phyloP scores from a whole-genome alignment of 2,888 invertebrate genomes.

The Troglohyphantes excavatus region DNA sequence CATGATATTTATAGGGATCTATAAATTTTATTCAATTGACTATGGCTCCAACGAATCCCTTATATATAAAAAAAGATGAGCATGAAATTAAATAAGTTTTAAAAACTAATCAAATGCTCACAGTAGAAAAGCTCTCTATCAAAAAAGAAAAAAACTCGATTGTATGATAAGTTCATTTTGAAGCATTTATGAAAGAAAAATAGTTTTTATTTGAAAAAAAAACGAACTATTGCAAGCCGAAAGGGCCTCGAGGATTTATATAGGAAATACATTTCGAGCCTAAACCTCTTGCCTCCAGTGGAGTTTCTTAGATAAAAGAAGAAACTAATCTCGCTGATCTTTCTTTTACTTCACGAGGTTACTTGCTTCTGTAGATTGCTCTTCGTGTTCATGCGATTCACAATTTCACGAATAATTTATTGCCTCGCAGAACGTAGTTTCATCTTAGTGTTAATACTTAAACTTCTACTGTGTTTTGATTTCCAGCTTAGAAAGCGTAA shows the following conservation, averaged over 20 bases:
- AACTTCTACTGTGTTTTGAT: background rate
- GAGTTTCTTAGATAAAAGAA: background rate
- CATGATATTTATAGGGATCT: no score
- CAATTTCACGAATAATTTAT: background rate
- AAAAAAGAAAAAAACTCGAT: background rate
- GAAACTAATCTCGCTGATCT: background rate
- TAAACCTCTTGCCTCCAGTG: background rate
- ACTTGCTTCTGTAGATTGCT: background rate
- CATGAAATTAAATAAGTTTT: background rate
- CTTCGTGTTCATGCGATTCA: background rate
- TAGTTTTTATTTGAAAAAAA: background rate
- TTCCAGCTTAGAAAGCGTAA: no score
- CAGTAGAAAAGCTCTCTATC: background rate
- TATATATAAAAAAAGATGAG: no score
- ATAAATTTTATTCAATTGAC: no score
- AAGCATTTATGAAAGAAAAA: background rate
- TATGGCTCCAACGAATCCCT: no score
- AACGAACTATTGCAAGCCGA: background rate
- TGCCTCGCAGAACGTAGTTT: background rate
- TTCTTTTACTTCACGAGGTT: constrained; percentile 1
- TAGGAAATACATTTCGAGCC: background rate
- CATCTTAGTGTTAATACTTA: background rate
- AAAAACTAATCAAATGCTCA: background rate
- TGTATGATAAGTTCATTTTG: background rate
- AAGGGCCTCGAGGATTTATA: background rate